Percentiles rank a stretch among this genome's conserved stretches.
These are phyloP conservation scores for Perca fluviatilis DNA, from an alignment of 2,113 vertebrate species.

Conservation along the genomic window DNA sequence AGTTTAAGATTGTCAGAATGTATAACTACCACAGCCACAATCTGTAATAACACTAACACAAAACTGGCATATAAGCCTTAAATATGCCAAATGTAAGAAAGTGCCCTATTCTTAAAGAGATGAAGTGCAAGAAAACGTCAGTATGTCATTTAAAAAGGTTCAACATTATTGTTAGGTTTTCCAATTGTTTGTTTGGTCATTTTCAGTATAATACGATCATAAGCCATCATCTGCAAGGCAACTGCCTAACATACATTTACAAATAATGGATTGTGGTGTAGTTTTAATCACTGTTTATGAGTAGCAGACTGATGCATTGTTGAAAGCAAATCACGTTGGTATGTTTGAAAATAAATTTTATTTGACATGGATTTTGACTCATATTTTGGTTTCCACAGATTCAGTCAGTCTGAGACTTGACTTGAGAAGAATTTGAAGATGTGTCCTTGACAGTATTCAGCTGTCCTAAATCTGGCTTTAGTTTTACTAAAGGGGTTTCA, in stretches of 20 bases:
- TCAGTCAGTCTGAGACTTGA: not conserved
- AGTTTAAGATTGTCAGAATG: conserved; percentile 62
- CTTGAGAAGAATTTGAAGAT: not conserved
- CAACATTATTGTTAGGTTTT: conserved; percentile 17
- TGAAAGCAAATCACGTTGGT: conserved; percentile 67
- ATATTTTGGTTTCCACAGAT: conserved; percentile 30
- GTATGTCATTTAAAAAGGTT: conserved; percentile 3
- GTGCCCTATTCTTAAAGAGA: conserved; percentile 7
- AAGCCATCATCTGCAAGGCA: conserved; percentile 39
- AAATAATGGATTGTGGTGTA: conserved; percentile 67
- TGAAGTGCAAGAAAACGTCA: conserved; percentile 10
- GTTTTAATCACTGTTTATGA: conserved; percentile 71
- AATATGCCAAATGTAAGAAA: conserved; percentile 35
- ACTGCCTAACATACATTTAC: conserved; percentile 34
- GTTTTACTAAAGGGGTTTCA: conserved; percentile 12
- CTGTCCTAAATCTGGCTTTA: conserved; percentile 14
- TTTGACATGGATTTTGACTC: conserved; percentile 59
- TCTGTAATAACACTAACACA: conserved; percentile 58
- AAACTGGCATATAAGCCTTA: conserved; percentile 61
- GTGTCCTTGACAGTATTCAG: not conserved
- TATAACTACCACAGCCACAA: conserved; percentile 72
- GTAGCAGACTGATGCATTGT: conserved; percentile 67
- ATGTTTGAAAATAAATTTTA: conserved; percentile 80
- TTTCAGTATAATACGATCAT: conserved; percentile 46
- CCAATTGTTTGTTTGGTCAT: conserved; percentile 49